A percentile compares a stretch with the other conserved stretches of the same genome.
Conservation (phyloP, 2,888 invertebrate genomes). For the Amblyteles armatorius region DNA sequence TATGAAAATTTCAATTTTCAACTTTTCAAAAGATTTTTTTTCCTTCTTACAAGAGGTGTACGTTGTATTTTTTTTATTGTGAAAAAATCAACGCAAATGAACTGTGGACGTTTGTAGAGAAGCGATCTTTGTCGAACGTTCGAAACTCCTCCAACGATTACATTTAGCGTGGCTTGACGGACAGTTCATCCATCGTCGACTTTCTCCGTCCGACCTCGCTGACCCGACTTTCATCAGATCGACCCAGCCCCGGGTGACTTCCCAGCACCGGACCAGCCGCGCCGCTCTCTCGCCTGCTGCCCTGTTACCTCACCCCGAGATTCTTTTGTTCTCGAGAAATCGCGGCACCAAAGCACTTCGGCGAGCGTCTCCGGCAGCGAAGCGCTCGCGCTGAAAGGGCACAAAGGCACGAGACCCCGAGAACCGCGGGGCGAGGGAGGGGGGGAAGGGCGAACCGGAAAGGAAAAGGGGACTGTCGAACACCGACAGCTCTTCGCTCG, state of each 20-base stretch:
- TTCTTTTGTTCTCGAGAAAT: slow-evolving; percentile 83
- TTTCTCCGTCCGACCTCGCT: neutral
- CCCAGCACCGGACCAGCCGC: slow-evolving; percentile 26
- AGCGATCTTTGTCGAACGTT: neutral
- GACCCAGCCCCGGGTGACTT: slow-evolving; percentile 28
- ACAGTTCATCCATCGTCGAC: neutral
- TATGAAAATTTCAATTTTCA: no score
- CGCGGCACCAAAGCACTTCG: slow-evolving; percentile 52
- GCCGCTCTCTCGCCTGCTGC: slow-evolving; percentile 71
- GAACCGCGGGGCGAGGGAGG: slow-evolving; percentile 6
- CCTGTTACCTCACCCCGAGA: slow-evolving; percentile 82
- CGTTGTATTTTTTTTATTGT: no score
- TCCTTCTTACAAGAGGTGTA: no score
- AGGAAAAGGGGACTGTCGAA: slow-evolving; percentile 19
- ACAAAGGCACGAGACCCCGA: neutral
- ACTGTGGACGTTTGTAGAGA: neutral
- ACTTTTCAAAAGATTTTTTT: no score
- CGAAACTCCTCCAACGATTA: neutral
- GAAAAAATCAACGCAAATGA: no score
- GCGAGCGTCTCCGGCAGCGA: neutral
- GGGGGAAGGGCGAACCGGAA: slow-evolving; percentile 25
- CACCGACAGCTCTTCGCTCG: slow-evolving; percentile 34
- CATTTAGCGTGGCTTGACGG: neutral
- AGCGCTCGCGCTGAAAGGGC: neutral
- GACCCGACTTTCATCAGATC: slow-evolving; percentile 22